Evolutionary conservation across 2,888 invertebrate genomes (phyloP), one percentile per base, ranked within the genome.

Genomic region (Conchocele bisecta): DNA sequence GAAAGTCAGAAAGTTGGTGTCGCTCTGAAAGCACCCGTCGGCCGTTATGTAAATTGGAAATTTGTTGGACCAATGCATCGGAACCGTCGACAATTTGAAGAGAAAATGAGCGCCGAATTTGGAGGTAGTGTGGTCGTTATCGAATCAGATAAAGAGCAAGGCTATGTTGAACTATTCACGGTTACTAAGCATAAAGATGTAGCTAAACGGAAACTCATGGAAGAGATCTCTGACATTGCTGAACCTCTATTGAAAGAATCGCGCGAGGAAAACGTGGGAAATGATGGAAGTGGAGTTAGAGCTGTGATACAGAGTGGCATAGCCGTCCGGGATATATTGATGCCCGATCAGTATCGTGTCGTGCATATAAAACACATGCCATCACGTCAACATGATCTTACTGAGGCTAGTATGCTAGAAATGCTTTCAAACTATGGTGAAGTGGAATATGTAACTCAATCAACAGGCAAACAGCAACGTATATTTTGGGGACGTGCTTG

Each of bases 401-500:
- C 37, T 9, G 65, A 72, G 41, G 60, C 65, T 1, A 42, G 35
- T 26, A 20, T 76, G 0, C 15, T 28, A 35, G 31, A 41, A 1
- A 24, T 48, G 9, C 48, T 76, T 1, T 51, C 41, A 13, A 13
- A n/a, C 29, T 83, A 83, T 68, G 61, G 68, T 11, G 13, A 37
- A 15, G 79, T 79, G 65, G 84, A 83, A 9, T 48, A 80, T 17
- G 69, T 86, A 11, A 60, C 67, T 56, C 46, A 71, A 15, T 58
- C 56, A 51, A 57, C 60, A 7, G 68, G 68, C 17, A 76, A 75
- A 28, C n/a, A n/a, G n/a, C n/a, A n/a, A n/a, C n/a, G n/a, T n/a
- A n/a, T n/a, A n/a, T n/a, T n/a, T n/a, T 86, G 86, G 86, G 87
- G 87, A 1, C 82, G 71, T 44, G 68, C 85, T 6, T 80, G 79